Conservation (phyloP, 1,140 invertebrate species). For the Anoplophora glabripennis region DNA sequence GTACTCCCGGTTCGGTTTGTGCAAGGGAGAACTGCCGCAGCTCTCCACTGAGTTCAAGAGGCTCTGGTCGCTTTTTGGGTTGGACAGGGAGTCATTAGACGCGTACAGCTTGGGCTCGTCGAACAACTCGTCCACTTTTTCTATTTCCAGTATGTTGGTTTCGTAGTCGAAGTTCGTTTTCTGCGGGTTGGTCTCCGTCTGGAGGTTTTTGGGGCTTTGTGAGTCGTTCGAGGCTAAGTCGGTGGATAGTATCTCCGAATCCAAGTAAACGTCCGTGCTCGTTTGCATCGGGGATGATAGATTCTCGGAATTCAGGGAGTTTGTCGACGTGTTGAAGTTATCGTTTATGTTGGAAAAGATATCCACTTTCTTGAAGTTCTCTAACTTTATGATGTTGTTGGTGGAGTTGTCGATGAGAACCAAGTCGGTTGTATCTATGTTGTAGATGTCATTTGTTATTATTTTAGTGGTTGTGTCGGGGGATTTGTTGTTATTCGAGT, state of each 20-base stretch:
- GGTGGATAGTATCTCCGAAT: constrained; percentile 46
- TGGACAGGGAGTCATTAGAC: constrained; percentile 43
- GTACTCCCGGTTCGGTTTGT: constrained; percentile 40
- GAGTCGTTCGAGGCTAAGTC: constrained; percentile 48
- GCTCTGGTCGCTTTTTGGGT: constrained; percentile 47
- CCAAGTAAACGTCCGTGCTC: constrained; percentile 48
- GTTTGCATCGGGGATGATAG: constrained; percentile 50
- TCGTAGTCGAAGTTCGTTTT: constrained; percentile 24
- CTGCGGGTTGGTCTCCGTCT: constrained; percentile 18
- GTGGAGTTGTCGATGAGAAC: constrained; percentile 36
- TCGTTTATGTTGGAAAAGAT: constrained; percentile 38
- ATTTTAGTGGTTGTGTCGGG: constrained; percentile 26
- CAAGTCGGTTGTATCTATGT: constrained; percentile 32
- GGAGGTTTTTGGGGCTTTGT: constrained; percentile 45
- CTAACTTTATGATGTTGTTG: constrained; percentile 36
- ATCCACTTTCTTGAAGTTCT: constrained; percentile 38
- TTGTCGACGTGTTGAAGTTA: constrained; percentile 45
- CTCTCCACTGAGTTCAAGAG: constrained; percentile 45
- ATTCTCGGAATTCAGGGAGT: constrained; percentile 48
- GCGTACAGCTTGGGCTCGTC: constrained; percentile 29
- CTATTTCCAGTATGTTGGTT: constrained; percentile 13
- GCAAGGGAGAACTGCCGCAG: constrained; percentile 45
- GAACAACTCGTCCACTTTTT: constrained; percentile 14
- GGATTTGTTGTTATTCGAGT: constrained; percentile 28
- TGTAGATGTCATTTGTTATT: constrained; percentile 18